Conservation (phyloP, 2,888 invertebrate species). For the Pseudoips prasinana region DNA sequence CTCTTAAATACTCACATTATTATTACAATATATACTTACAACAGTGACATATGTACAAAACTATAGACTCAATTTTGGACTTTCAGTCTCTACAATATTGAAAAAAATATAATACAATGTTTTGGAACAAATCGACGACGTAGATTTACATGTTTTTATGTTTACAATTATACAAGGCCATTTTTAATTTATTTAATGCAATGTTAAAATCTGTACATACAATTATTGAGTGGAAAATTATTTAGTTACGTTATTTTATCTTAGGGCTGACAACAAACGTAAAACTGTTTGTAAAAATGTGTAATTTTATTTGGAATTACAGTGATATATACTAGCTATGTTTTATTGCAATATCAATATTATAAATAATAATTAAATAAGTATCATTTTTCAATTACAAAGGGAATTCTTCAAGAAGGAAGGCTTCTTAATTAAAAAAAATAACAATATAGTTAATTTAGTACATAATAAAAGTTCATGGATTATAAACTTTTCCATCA, state of each 20-base stretch:
- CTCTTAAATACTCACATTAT: conserved; percentile 72
- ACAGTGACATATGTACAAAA: conserved; percentile 79
- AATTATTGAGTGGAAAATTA: conserved; percentile 38
- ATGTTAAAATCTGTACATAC: conserved; percentile 39
- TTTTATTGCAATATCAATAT: too few species aligned
- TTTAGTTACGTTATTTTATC: conserved; percentile 8
- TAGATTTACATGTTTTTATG: conserved; percentile 55
- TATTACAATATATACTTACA: conserved; percentile 76
- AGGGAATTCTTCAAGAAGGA: too few species aligned
- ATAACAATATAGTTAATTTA: too few species aligned
- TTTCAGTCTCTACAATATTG: conserved; percentile 79
- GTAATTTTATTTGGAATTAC: too few species aligned
- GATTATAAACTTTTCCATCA: too few species aligned
- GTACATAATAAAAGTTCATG: too few species aligned
- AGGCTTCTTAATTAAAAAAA: too few species aligned
- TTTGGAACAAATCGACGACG: conserved; percentile 54
- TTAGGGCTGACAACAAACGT: conserved; percentile 33
- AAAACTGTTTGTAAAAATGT: too few species aligned
- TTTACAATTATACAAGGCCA: conserved; percentile 72
- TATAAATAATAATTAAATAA: too few species aligned
- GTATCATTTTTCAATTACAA: too few species aligned
- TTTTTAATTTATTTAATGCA: conserved; percentile 50
- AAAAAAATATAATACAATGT: conserved; percentile 62
- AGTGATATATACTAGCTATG: too few species aligned
- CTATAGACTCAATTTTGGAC: conserved; percentile 81